These are phyloP conservation scores for Halictus rubicundus DNA, from an alignment of 1,140 invertebrate genomes.

Conservation along the genomic window DNA sequence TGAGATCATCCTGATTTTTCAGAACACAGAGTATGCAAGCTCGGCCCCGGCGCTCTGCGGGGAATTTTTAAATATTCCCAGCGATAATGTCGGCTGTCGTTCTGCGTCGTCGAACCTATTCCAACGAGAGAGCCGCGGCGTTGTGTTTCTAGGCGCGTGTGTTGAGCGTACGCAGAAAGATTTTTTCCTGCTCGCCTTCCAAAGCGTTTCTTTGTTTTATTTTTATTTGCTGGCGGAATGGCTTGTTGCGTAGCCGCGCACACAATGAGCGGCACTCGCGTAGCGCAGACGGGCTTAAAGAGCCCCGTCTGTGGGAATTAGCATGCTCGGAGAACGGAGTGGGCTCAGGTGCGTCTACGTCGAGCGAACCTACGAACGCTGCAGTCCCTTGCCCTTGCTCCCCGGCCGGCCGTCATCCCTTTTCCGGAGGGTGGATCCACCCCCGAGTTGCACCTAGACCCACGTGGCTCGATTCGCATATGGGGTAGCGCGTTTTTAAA, in stretches of 20 bases:
- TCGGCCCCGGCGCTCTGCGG: neutral
- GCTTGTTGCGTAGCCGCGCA: conserved; percentile 12
- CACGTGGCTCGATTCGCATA: conserved; percentile 31
- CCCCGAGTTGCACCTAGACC: conserved; percentile 20
- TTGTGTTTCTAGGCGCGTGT: neutral
- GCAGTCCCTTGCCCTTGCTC: neutral
- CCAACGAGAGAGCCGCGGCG: neutral
- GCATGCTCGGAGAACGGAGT: conserved; percentile 58
- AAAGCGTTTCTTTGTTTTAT: neutral
- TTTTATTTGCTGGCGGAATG: conserved; percentile 10
- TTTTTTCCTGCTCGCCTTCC: neutral
- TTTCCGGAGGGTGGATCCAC: neutral
- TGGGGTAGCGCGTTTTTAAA: conserved; percentile 58
- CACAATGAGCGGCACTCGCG: conserved; percentile 44
- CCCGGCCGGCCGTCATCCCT: neutral
- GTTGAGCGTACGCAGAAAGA: neutral
- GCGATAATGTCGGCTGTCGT: conserved; percentile 14
- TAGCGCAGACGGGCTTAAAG: conserved; percentile 63
- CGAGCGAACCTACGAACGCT: conserved; percentile 40
- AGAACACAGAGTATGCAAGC: neutral
- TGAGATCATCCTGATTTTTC: too few species aligned
- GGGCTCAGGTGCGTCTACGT: conserved; percentile 64
- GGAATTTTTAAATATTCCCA: conserved; percentile 28
- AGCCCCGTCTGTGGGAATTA: conserved; percentile 66
- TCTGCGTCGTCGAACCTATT: conserved; percentile 28